Evolutionary conservation across 37 sponge, comb jelly and placozoan genomes (phyloP).

Genomic region (Theonella swinhoei): DNA sequence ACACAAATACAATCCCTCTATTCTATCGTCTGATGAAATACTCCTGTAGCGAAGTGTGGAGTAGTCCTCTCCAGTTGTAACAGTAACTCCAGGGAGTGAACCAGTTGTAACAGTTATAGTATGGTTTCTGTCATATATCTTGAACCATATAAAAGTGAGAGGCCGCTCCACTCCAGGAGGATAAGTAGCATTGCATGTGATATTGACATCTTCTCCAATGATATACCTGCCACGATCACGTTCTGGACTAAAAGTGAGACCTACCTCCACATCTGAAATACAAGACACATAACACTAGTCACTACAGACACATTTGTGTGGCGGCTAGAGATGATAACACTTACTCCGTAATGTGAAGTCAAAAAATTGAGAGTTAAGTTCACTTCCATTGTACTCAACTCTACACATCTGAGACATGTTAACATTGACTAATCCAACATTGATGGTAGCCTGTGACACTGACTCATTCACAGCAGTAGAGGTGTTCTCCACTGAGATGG

Average conservation of each 20-base stretch:
- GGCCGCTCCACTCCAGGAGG: background rate
- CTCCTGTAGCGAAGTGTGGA: background rate
- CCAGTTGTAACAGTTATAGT: background rate
- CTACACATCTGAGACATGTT: background rate
- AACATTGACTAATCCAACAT: background rate
- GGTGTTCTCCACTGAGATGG: no score
- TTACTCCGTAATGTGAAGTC: background rate
- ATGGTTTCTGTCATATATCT: no score
- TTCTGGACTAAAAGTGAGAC: background rate
- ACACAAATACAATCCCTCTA: background rate
- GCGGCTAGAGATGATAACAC: background rate
- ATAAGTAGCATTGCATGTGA: constrained; percentile 19
- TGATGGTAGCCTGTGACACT: background rate
- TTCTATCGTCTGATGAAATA: background rate
- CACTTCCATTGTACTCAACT: background rate
- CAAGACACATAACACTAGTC: background rate
- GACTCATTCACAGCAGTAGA: background rate
- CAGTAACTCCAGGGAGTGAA: background rate
- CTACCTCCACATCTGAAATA: background rate
- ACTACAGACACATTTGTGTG: background rate
- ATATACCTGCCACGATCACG: background rate
- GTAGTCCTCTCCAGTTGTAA: background rate
- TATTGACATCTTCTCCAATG: constrained; percentile 3
- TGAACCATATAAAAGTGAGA: background rate
- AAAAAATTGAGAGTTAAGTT: background rate